Evolutionary conservation across 2,888 invertebrate species (phyloP).

Genomic region (Caenorhabditis plicata): DNA sequence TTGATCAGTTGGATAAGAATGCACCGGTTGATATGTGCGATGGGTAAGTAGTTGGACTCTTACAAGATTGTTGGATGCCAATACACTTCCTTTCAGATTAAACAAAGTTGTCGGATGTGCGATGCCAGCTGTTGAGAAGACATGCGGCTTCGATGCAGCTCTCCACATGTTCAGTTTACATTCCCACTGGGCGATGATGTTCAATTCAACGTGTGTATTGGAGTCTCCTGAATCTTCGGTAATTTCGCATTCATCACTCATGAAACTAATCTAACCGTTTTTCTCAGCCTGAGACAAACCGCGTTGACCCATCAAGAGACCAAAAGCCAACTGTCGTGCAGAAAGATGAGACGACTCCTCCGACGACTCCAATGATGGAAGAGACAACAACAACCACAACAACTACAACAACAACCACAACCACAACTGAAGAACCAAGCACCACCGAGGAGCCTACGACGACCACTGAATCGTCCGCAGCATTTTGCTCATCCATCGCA

Average conservation of each 20-base stretch:
- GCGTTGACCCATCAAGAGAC: slow-evolving; percentile 40
- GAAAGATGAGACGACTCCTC: slow-evolving; percentile 29
- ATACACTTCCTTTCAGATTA: slow-evolving; percentile 29
- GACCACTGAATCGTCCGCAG: no score
- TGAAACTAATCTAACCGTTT: not conserved
- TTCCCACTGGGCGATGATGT: slow-evolving; percentile 48
- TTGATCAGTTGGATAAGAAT: slow-evolving; percentile 49
- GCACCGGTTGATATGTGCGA: slow-evolving; percentile 49
- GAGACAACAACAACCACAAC: not conserved
- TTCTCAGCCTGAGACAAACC: no score
- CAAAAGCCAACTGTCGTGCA: slow-evolving; percentile 26
- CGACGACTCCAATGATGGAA: slow-evolving; percentile 9
- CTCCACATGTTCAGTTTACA: slow-evolving; percentile 58
- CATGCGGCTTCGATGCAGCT: slow-evolving; percentile 60
- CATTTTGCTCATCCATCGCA: no score
- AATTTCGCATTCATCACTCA: slow-evolving; percentile 10
- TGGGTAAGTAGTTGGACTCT: slow-evolving; percentile 21
- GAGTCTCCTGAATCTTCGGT: slow-evolving; percentile 32
- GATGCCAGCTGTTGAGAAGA: slow-evolving; percentile 33
- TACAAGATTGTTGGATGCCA: not conserved
- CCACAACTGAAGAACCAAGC: not conserved
- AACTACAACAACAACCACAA: no score
- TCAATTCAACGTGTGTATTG: slow-evolving; percentile 43
- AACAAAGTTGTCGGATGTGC: slow-evolving; percentile 49
- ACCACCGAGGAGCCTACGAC: no score